These are phyloP conservation scores for Pristionchus maxplancki DNA, from an alignment of 2,888 invertebrate genomes.

Conservation along the genomic window DNA sequence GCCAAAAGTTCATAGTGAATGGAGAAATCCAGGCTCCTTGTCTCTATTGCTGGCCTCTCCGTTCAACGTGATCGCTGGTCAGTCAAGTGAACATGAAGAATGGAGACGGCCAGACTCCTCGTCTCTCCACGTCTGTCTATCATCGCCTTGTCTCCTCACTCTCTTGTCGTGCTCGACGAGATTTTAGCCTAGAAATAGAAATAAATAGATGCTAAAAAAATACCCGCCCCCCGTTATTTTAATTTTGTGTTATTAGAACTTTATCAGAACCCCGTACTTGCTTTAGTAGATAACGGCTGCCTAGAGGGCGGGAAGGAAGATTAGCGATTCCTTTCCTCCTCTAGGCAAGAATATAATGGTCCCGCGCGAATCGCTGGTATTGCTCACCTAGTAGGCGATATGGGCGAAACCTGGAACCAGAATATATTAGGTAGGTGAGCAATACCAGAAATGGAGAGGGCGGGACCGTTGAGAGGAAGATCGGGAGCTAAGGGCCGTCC, in stretches of 20 bases:
- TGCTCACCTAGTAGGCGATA: too few relatives aligned
- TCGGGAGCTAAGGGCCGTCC: background rate
- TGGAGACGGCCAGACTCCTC: background rate
- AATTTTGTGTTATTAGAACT: background rate
- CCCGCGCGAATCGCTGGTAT: too few relatives aligned
- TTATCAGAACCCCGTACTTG: background rate
- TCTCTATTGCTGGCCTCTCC: background rate
- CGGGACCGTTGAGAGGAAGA: background rate
- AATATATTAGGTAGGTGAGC: too few relatives aligned
- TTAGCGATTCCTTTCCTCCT: background rate
- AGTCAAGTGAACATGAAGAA: too few relatives aligned
- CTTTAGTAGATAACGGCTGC: background rate
- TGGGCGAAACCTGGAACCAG: too few relatives aligned
- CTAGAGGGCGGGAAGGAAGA: background rate
- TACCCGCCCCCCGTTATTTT: background rate
- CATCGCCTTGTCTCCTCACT: background rate
- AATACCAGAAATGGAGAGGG: too few relatives aligned
- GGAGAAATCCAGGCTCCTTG: too few relatives aligned
- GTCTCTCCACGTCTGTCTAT: background rate
- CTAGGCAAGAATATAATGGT: background rate
- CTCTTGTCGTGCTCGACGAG: slow-evolving; percentile 16
- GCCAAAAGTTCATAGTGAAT: too few relatives aligned
- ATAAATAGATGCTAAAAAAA: background rate
- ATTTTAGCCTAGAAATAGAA: background rate
- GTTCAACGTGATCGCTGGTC: too few relatives aligned